phyloP scores from a whole-genome alignment of 2,113 vertebrate genomes.

The Myrmophylax atrothorax region DNA sequence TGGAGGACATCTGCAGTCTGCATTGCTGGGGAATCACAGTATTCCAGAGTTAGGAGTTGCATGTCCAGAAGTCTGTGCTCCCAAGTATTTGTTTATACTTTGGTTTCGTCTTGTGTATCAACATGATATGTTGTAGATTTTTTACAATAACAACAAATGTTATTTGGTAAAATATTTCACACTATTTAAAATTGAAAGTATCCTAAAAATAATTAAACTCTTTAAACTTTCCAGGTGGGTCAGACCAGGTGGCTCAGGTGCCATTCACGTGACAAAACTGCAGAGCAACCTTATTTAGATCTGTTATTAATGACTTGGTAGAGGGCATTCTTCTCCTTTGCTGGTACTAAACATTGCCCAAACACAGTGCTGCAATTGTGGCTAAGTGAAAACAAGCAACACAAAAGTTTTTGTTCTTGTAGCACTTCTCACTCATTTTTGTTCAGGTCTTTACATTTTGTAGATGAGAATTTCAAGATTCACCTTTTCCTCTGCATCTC shows the following conservation, averaged over 20 bases:
- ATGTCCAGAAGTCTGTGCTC: background rate
- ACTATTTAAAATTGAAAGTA: background rate
- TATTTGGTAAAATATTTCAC: background rate
- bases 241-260: background rate
- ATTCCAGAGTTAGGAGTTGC: background rate
- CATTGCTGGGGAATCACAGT: background rate
- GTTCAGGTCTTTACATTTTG: background rate
- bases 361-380: background rate
- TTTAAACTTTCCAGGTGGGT: background rate
- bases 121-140: background rate
- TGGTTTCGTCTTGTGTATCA: background rate
- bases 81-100: background rate
- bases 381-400: background rate
- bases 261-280: background rate
- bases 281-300: background rate
- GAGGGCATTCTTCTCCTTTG: background rate
- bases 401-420: background rate
- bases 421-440: background rate
- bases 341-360: background rate
- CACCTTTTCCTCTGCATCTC: background rate
- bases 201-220: background rate
- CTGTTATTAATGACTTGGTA: background rate
- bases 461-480: background rate
- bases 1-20: background rate
- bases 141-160: background rate